Base-by-base conservation (phyloP, 2,888 invertebrate species). In the Trissoscelio sp. region DNA sequence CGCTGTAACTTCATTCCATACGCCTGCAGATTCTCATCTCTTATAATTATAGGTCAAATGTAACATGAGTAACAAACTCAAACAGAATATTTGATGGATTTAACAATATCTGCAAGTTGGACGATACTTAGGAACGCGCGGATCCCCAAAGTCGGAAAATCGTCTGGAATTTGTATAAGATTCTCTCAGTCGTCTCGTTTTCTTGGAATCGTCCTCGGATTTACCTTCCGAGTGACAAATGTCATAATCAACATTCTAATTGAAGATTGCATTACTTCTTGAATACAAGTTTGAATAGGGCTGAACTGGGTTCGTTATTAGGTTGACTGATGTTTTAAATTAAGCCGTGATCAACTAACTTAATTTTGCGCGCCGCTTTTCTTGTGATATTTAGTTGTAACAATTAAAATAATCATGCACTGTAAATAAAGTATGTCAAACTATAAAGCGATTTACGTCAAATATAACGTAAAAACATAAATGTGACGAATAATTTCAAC, bases 41-140 rank as follows among this genome's bases (percentile, higher is more conserved):
- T n/a, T n/a, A 66, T 75, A 51, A 75, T 80, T 80, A 53, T 55
- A 48, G 80, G 60, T 70, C 77, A 70, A 77, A 81, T 55, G 72
- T 73, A 37, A 70, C 58, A 58, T 14, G 58, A 57, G 28, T 39
- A 57, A 14, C 2, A 53, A 72, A 60, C 72, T 72, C 60, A 60
- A 72, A 72, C 51, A 42, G 53, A 72, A 72, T 60, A 31, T 62
- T 73, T 73, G 73, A 73, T 73, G 62, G 34, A 62, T 70, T 70
- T 62, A 64, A 66, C 72, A 64, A 57, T 79, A 58, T 79, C 66
- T 51, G 18, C 55, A 58, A 79, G 58, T 66, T 37, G 72, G 34
- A 69, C 48, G 57, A 53, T 44, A 77, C 58, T 46, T 24, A 39
- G 12, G 55, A 34, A 28, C 24, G n/a, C n/a, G n/a, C 28, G 31